Evolutionary conservation across 2,888 invertebrate genomes (phyloP).

Genomic region (Aethes cnicana): DNA sequence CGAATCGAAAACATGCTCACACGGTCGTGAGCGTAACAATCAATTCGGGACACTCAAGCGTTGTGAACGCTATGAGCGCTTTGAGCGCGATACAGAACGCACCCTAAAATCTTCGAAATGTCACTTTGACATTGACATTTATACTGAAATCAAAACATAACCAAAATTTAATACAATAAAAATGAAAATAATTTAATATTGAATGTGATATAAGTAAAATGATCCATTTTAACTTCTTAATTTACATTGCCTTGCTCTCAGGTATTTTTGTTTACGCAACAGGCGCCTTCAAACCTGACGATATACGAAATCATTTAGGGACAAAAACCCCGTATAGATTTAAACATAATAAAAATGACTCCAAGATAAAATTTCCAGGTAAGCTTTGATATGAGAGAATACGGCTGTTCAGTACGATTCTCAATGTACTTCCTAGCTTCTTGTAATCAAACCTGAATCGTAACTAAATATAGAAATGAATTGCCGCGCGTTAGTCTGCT

Average conservation of each 20-base stretch:
- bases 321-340: slow-evolving; percentile 89
- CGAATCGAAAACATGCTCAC: no score
- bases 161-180: background rate
- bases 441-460: no score
- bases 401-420: no score
- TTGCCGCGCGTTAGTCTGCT: no score
- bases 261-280: slow-evolving; percentile 11
- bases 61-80: no score
- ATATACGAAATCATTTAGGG: slow-evolving; percentile 77
- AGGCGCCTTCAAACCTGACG: slow-evolving; percentile 37
- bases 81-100: no score
- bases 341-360: slow-evolving; percentile 84
- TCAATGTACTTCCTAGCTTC: no score
- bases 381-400: slow-evolving; percentile 39
- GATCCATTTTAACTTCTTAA: background rate
- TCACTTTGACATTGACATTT: background rate
- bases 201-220: background rate
- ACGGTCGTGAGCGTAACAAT: no score
- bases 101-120: background rate
- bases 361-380: slow-evolving; percentile 83
- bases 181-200: background rate
- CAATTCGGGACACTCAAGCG: no score
- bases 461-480: no score
- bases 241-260: background rate
- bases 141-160: background rate